Evolutionary conservation across 2,797 vertebrate genomes (phyloP), one percentile per base, ranked within the genome.

Genomic region (Sebastes steindachneri): DNA sequence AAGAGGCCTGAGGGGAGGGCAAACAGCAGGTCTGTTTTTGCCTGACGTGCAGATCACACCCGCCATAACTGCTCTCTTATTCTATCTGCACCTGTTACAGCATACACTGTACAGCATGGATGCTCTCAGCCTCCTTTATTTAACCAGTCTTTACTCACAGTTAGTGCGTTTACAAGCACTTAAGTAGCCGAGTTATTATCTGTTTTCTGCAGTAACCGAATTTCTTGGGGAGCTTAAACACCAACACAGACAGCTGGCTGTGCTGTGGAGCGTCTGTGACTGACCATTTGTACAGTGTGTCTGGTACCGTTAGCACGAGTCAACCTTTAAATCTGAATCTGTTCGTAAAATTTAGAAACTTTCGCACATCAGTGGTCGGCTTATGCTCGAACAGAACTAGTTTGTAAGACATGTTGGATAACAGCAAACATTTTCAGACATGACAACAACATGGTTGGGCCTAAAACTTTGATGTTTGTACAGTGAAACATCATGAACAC

Each of bases 11-110:
- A 90, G 67, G 80, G 82, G 71, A 83, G 83, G 86, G 85, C 84
- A 84, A 91, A 83, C 81, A 88, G 83, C 82, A 86, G 80, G 79
- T 75, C 69, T 86, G 70, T 77, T 79, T 84, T 67, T 79, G 76
- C 77, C 80, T 65, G 51, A 51, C 3, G 74, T 60, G 69, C 65
- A 84, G 57, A 84, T 78, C 84, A 85, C 82, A 88, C 75, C 78
- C 79, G 33, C 75, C 53, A 17, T 72, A 62, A 77, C 67, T 74
- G 64, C 57, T 75, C 60, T 78, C 73, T 80, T 57, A 33, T 58
- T 84, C 45, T 58, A 4, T 82, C 53, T 84, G 59, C 83, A 89
- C 81, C 79, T 87, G 86, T 88, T 89, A 82, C 68, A 85, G 59
- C 25, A 31, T n/a, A 28, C 37, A 66, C 21, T 66, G 78, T 55